Conservation (phyloP, 2,888 invertebrate genomes). For the Cyclophora punctaria region DNA sequence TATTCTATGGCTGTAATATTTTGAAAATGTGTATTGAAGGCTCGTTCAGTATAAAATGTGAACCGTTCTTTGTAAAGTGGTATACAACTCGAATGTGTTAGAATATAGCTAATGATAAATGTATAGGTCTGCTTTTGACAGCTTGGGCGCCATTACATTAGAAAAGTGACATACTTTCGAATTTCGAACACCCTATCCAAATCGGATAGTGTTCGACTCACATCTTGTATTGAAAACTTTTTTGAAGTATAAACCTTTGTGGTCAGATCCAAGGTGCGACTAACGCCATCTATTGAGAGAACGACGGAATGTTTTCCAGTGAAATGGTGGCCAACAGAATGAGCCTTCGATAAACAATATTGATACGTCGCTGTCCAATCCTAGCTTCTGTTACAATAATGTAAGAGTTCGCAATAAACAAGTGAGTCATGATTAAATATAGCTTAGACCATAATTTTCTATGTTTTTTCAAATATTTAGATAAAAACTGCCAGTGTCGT, state of each 20-base stretch:
- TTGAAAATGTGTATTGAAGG: slow-evolving; percentile 6
- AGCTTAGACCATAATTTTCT: slow-evolving; percentile 64
- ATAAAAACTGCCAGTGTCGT: slow-evolving; percentile 60
- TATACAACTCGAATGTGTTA: neutral
- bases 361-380: slow-evolving; percentile 36
- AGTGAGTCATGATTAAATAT: slow-evolving; percentile 67
- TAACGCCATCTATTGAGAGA: too few species aligned
- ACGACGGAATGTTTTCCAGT: slow-evolving; percentile 11
- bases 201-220: too few species aligned
- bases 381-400: slow-evolving; percentile 38
- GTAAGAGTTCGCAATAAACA: slow-evolving; percentile 64
- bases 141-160: too few species aligned
- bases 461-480: slow-evolving; percentile 67
- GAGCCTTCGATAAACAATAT: slow-evolving; percentile 19
- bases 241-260: too few species aligned
- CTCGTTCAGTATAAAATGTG: too few species aligned
- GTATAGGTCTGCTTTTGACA: too few species aligned
- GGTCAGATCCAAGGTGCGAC: too few species aligned
- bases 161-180: too few species aligned
- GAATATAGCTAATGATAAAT: too few species aligned
- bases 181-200: too few species aligned
- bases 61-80: slow-evolving; percentile 2
- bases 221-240: too few species aligned
- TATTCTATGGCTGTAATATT: too few species aligned
- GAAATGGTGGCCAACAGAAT: slow-evolving; percentile 1